These are phyloP conservation scores for Biston betularia DNA, from an alignment of 2,888 invertebrate genomes.

Conservation along the genomic window DNA sequence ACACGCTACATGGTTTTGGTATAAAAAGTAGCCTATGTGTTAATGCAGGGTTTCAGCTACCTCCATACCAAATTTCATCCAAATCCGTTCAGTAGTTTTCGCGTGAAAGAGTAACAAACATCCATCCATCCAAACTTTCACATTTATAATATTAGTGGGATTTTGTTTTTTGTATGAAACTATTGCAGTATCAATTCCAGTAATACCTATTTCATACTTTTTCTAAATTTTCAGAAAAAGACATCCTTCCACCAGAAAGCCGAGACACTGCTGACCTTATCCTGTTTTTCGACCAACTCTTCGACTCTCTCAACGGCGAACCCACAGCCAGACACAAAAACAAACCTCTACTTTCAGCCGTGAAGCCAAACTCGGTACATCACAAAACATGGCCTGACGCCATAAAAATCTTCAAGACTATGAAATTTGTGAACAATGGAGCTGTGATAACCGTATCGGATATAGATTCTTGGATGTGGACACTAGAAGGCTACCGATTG, in stretches of 20 bases:
- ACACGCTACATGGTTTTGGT: no score
- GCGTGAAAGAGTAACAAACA: no score
- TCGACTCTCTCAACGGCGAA: constrained; percentile 9
- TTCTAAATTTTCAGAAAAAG: not conserved
- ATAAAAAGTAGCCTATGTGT: no score
- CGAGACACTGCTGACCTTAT: constrained; percentile 4
- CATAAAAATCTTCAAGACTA: constrained; percentile 1
- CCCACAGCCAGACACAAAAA: not conserved
- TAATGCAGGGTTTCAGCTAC: no score
- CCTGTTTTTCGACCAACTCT: constrained; percentile 9
- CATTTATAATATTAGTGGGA: no score
- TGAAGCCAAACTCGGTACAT: not conserved
- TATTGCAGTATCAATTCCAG: no score
- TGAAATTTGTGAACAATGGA: not conserved
- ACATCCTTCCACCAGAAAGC: constrained; percentile 6
- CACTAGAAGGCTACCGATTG: not conserved
- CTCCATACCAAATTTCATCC: no score
- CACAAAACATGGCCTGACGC: not conserved
- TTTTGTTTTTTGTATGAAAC: no score
- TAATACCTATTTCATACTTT: not conserved
- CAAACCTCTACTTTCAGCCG: constrained; percentile 1
- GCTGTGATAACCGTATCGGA: not conserved
- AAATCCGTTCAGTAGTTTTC: no score
- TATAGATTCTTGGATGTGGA: constrained; percentile 8
- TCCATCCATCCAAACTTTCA: no score